Base-by-base conservation (phyloP, 2,888 invertebrate genomes). In the Horisme vitalbata region DNA sequence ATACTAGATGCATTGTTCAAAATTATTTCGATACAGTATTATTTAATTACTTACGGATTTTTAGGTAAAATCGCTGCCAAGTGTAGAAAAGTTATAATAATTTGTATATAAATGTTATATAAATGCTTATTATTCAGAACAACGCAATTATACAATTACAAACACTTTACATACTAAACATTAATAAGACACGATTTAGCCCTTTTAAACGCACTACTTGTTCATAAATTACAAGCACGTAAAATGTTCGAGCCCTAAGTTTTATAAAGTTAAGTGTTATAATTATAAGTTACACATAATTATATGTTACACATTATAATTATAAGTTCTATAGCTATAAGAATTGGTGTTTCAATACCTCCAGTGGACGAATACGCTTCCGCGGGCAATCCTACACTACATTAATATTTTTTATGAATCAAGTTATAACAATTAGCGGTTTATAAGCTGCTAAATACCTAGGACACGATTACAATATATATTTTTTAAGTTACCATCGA, bases 281-380 rank as follows among this genome's bases (percentile, higher is more conserved):
- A 54, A 55, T 48, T 38, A 44, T 30, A 39, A 46, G 48, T 33
- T 38, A 41, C 13, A 44, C n/a, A 35, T n/a, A n/a, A n/a, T 41
- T 9, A 14, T 45, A 53, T 34, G 34, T 55, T 45, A 45, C 39
- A 27, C 44, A 33, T 32, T 41, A 46, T 21, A 45, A 55, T 48
- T 49, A 59, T 47, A 61, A 36, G 20, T 50, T 52, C 64, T 62
- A 63, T 76, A 61, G 63, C 79, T 81, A 81, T 67, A 49, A 68
- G 65, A 74, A 79, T 88, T 89, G 88, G 88, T 89, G 88, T 89
- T 80, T 57, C 59, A 58, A 68, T 83, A 88, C 88, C 87, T 87
- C 75, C 87, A 88, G 87, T 86, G 87, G 88, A 88, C 88, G 86
- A 75, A 71, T 74, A 57, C 74, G 77, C 79, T 74, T 71, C 41